These are phyloP conservation scores for Zoanthus solanderi DNA, from an alignment of 92 coral and sea anemone species.

Conservation along the genomic window DNA sequence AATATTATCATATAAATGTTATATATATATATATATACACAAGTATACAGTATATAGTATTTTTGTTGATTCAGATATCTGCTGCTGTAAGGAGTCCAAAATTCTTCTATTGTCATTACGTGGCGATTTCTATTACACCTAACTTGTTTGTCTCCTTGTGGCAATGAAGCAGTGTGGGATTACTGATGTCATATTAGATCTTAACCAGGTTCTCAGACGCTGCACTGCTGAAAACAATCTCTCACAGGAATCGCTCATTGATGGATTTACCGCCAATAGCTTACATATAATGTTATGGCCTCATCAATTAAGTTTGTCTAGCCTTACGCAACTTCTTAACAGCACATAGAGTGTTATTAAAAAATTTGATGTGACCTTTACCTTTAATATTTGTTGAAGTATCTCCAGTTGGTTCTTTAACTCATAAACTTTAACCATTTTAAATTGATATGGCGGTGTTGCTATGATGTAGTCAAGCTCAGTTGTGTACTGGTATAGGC, in stretches of 20 bases:
- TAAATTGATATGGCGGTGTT: not conserved
- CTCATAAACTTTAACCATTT: not conserved
- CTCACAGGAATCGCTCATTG: slow-evolving; percentile 57
- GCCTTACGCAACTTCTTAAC: slow-evolving; percentile 40
- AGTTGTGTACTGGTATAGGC: too few species aligned
- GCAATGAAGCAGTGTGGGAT: slow-evolving; percentile 50
- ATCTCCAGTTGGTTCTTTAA: slow-evolving; percentile 19
- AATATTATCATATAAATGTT: too few species aligned
- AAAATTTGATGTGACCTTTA: slow-evolving; percentile 43
- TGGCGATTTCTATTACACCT: slow-evolving; percentile 32
- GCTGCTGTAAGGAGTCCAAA: not conserved
- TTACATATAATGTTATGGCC: slow-evolving; percentile 33
- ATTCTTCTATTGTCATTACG: too few species aligned
- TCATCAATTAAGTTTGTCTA: slow-evolving; percentile 44
- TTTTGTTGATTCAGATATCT: too few species aligned
- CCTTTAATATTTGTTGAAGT: slow-evolving; percentile 37
- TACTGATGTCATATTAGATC: slow-evolving; percentile 8
- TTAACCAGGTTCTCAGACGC: slow-evolving; percentile 3
- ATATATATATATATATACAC: not conserved
- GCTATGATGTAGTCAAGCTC: not conserved
- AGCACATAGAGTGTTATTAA: slow-evolving; percentile 44
- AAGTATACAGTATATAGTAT: too few species aligned
- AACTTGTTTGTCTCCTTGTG: slow-evolving; percentile 54
- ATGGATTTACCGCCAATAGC: slow-evolving; percentile 54
- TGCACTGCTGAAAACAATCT: slow-evolving; percentile 53